Base-by-base conservation (phyloP, 2,113 vertebrate genomes). In the Callaeas wilsoni region DNA sequence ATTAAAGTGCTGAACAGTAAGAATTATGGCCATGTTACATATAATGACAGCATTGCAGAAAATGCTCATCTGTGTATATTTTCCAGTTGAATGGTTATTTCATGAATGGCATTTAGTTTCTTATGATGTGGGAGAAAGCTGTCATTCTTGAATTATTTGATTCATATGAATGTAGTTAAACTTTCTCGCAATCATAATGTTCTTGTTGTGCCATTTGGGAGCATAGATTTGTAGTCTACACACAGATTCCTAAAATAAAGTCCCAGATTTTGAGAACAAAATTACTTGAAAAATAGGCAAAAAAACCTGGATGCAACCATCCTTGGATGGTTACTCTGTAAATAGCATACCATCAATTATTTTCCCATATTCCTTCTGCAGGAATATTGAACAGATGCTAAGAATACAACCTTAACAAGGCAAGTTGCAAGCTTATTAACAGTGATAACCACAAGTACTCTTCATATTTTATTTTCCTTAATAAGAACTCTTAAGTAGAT, bases 71-170 rank as follows among this genome's bases (percentile, higher is more conserved):
- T 84, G 17, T 73, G 29, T 27, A 9, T 26, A 70, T 93, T 83
- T 91, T 89, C 57, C 27, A 78, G 3, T 13, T 83, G 87, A 32
- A 35, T 9, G 16, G 4, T 84, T 77, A 49, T 94, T 96, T 96
- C 95, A 83, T 95, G 65, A 95, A 83, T 93, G 47, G 2, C 23
- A 52, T 87, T 93, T 89, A n/a, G 7, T 86, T 92, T 89, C 75
- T 69, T 52, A 41, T 53, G 39, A 70, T 42, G 23, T 44, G 8
- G 33, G 47, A 78, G 85, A 86, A 94, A 86, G 12, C 19, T 78
- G 19, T n/a, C 65, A 52, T 63, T 74, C 39, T 22, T 59, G 19
- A 85, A 60, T 71, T 67, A 63, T 68, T 74, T 67, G 11, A 71
- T 64, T 47, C 19, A 22, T 60, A 50, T 35, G 19, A 89, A 83